These are phyloP conservation scores for Pterobdella sp. DNA, from an alignment of 2,888 invertebrate species.

Conservation along the genomic window DNA sequence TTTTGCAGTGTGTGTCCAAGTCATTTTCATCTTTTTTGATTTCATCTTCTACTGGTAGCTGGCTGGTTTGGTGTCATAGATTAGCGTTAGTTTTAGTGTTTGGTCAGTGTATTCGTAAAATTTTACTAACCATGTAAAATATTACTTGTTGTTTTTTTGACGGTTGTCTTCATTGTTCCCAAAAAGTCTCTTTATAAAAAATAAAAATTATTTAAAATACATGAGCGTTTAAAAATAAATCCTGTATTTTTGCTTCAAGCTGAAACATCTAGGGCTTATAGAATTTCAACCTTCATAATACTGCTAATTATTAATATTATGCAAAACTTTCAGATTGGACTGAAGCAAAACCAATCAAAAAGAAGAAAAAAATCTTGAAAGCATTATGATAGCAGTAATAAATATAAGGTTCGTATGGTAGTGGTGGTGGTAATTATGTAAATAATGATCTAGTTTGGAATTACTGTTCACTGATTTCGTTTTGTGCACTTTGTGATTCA, in stretches of 20 bases:
- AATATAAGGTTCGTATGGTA: not conserved
- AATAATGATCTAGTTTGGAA: not conserved
- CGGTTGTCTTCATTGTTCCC: too few relatives aligned
- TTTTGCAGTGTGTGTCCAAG: too few relatives aligned
- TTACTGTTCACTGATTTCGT: not conserved
- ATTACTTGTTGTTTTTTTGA: too few relatives aligned
- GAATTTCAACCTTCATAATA: not conserved
- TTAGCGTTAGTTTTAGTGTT: too few relatives aligned
- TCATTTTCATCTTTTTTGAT: too few relatives aligned
- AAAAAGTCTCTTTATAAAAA: too few relatives aligned
- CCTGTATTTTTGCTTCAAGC: not conserved
- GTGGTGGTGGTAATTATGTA: not conserved
- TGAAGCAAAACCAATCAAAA: not conserved
- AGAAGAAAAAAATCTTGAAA: not conserved
- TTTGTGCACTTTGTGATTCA: not conserved
- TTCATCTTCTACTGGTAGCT: too few relatives aligned
- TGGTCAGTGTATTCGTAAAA: too few relatives aligned
- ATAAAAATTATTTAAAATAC: too few relatives aligned
- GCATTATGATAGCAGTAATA: not conserved
- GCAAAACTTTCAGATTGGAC: slow-evolving; percentile 2
- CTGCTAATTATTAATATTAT: not conserved
- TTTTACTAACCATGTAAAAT: too few relatives aligned
- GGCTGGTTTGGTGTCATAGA: too few relatives aligned
- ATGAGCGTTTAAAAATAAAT: not conserved
- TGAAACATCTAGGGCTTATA: not conserved